phyloP scores from a whole-genome alignment of 2,797 vertebrate genomes.

The Cuniculus paca region DNA sequence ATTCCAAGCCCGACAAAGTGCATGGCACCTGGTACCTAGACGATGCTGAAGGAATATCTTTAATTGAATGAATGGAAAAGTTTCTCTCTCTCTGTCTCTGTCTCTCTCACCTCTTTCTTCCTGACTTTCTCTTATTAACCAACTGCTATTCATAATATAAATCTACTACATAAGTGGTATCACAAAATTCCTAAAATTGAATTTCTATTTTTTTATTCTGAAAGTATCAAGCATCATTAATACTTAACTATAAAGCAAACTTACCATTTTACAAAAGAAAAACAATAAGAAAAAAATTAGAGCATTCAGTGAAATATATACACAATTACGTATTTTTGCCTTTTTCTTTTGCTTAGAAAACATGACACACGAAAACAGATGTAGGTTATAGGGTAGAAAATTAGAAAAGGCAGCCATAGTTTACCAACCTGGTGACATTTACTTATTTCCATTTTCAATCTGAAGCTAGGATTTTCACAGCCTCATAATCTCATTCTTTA shows the following conservation, averaged over 20 bases:
- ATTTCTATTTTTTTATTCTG: neutral
- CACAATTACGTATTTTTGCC: neutral
- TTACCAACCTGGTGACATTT: neutral
- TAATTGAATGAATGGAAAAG: neutral
- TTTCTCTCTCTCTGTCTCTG: neutral
- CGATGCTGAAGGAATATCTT: neutral
- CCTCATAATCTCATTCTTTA: neutral
- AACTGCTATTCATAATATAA: neutral
- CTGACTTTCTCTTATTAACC: neutral
- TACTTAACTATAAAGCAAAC: neutral
- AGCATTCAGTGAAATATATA: neutral
- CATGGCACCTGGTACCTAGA: neutral
- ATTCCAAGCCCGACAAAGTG: neutral
- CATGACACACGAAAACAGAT: neutral
- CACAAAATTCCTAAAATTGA: neutral
- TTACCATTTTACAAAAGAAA: neutral
- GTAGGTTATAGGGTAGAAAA: rapidly evolving
- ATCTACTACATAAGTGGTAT: neutral
- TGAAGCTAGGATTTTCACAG: neutral
- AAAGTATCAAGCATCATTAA: neutral
- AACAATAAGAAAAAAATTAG: neutral
- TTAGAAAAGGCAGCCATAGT: neutral
- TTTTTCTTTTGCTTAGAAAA: neutral
- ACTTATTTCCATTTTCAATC: neutral
- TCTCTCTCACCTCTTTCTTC: too few relatives aligned